phyloP scores from a whole-genome alignment of 2,888 invertebrate genomes.

The Myopa tessellatipennis region DNA sequence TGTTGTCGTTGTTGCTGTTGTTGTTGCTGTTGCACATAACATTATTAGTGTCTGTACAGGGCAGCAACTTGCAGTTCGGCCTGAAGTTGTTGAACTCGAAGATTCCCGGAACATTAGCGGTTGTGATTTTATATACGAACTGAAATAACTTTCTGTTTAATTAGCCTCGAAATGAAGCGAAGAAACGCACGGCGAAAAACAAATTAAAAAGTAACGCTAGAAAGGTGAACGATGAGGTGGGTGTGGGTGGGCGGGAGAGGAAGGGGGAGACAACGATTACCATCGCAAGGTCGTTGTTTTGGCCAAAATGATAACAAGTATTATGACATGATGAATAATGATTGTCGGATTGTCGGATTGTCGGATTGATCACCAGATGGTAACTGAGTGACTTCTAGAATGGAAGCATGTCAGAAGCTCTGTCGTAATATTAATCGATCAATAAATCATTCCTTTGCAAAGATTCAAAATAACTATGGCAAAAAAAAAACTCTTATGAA shows the following conservation, averaged over 20 bases:
- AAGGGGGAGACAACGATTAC: constrained; percentile 1
- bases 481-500: neutral
- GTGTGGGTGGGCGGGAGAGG: too few relatives aligned
- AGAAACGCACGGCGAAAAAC: neutral
- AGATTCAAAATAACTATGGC: neutral
- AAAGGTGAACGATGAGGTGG: neutral
- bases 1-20: constrained; percentile 26
- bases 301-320: neutral
- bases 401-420: neutral
- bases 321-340: too few relatives aligned
- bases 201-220: neutral
- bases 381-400: neutral
- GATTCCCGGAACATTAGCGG: constrained; percentile 41
- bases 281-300: constrained; percentile 27
- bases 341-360: too few relatives aligned
- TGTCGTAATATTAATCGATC: neutral
- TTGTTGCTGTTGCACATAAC: constrained; percentile 35
- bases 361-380: neutral
- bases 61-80: constrained; percentile 52
- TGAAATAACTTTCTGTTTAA: constrained; percentile 24
- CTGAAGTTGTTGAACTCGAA: constrained; percentile 64
- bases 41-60: constrained; percentile 21
- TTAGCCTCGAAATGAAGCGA: neutral
- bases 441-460: neutral
- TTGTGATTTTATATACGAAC: constrained; percentile 6